Conservation (phyloP, 23 tunicate genomes). For the Clavelina lepadiformis region DNA sequence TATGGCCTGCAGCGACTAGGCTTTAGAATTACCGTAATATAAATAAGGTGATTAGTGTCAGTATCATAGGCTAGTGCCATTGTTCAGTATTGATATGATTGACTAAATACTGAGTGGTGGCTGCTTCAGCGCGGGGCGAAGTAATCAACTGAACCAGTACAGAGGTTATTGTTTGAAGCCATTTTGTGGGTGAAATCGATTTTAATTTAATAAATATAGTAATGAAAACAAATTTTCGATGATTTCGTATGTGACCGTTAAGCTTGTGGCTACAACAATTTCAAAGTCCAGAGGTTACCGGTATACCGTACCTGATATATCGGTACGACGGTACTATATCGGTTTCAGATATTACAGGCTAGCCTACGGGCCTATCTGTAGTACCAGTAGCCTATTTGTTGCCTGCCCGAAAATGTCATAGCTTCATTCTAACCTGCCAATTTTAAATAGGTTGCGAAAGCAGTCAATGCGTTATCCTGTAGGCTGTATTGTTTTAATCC, state of each 20-base stretch:
- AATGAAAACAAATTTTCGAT: slow-evolving; percentile 3
- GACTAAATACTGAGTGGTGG: slow-evolving; percentile 5
- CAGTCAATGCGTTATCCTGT: slow-evolving; percentile 5
- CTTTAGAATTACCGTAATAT: slow-evolving; percentile 2
- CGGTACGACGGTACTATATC: slow-evolving; percentile 4
- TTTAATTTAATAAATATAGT: slow-evolving; percentile 2
- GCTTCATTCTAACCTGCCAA: slow-evolving; percentile 3
- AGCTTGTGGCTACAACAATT: slow-evolving; percentile 3
- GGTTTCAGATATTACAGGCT: background rate
- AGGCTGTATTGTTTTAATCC: slow-evolving; percentile 4
- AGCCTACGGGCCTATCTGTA: slow-evolving; percentile 6
- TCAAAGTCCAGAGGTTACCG: slow-evolving; percentile 5
- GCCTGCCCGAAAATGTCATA: slow-evolving; percentile 2
- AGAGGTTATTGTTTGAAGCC: slow-evolving; percentile 4
- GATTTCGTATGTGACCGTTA: background rate
- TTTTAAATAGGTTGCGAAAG: slow-evolving; percentile 4
- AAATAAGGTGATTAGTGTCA: slow-evolving; percentile 1
- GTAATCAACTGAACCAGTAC: slow-evolving; percentile 3
- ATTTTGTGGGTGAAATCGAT: background rate
- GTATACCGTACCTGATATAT: slow-evolving; percentile 2
- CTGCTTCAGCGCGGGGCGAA: slow-evolving; percentile 7
- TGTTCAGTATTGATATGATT: slow-evolving; percentile 3
- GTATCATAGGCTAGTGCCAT: slow-evolving; percentile 3
- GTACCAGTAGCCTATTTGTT: slow-evolving; percentile 4
- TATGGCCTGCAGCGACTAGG: slow-evolving; percentile 6